A percentile compares a stretch with the other conserved stretches of the same genome.
Evolutionary conservation across 2,797 vertebrate genomes (phyloP).

Genomic region (Eremophila alpestris): DNA sequence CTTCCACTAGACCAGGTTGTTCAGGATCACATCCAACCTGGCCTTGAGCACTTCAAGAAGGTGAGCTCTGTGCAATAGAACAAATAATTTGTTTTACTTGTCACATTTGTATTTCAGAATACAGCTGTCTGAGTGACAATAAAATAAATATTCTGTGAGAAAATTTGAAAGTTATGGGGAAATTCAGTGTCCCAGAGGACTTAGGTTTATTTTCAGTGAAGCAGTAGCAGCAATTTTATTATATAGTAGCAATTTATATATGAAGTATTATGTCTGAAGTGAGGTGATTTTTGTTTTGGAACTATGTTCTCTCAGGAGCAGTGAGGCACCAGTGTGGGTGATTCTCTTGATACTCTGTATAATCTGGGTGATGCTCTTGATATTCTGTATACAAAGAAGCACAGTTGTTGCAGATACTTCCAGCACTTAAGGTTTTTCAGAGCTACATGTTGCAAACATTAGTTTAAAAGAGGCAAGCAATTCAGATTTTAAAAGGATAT

Average conservation of each 20-base stretch:
- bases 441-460: neutral
- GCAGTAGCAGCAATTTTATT: neutral
- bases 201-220: neutral
- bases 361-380: neutral
- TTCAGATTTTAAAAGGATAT: rapidly evolving
- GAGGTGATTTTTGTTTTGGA: neutral
- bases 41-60: neutral
- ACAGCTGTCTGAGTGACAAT: neutral
- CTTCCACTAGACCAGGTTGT: neutral
- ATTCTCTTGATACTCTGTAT: neutral
- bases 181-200: neutral
- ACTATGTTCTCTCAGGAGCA: rapidly evolving
- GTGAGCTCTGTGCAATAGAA: neutral
- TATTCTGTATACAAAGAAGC: neutral
- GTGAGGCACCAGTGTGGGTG: neutral
- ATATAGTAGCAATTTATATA: no score
- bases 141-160: neutral
- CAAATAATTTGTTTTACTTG: neutral
- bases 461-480: neutral
- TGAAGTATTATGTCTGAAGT: neutral
- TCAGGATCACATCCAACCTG: neutral
- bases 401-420: neutral
- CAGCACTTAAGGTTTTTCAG: neutral
- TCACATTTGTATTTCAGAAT: neutral
- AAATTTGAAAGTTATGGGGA: neutral